Evolutionary conservation across 2,888 invertebrate genomes (phyloP).

Genomic region (Pimpla rufipes): DNA sequence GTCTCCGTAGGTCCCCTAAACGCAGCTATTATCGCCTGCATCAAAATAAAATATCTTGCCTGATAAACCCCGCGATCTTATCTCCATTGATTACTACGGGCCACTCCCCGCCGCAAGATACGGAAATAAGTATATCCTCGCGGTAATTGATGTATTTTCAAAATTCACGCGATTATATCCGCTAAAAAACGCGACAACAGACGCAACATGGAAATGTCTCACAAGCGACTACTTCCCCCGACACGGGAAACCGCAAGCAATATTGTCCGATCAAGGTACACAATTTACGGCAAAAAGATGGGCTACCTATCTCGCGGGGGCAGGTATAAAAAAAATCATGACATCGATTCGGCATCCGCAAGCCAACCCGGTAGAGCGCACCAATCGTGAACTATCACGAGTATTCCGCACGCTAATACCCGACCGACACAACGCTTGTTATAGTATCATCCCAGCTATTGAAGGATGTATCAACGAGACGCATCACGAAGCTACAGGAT

Average conservation of each 20-base stretch:
- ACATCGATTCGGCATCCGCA: constrained; percentile 36
- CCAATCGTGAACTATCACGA: constrained; percentile 16
- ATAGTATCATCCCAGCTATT: neutral
- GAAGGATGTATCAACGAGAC: constrained; percentile 24
- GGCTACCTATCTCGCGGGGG: neutral
- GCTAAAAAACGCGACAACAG: neutral
- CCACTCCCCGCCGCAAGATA: constrained; percentile 26
- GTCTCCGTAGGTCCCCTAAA: too few relatives aligned
- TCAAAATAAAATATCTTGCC: constrained; percentile 32
- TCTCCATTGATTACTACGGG: constrained; percentile 43
- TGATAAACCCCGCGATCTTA: constrained; percentile 12
- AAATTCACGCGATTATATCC: constrained; percentile 21
- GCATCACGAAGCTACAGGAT: constrained; percentile 28
- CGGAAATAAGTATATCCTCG: constrained; percentile 25
- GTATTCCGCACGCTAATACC: constrained; percentile 8
- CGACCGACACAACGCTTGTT: neutral
- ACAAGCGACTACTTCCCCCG: neutral
- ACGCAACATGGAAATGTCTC: neutral
- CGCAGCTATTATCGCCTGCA: too few relatives aligned
- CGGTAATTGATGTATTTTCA: constrained; percentile 35
- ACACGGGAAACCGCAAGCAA: neutral
- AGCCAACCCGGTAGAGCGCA: constrained; percentile 26
- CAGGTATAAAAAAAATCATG: neutral
- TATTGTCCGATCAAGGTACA: constrained; percentile 34
- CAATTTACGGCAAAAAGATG: constrained; percentile 35